phyloP scores from a whole-genome alignment of 2,797 vertebrate genomes.

The Anguilla marmorata region DNA sequence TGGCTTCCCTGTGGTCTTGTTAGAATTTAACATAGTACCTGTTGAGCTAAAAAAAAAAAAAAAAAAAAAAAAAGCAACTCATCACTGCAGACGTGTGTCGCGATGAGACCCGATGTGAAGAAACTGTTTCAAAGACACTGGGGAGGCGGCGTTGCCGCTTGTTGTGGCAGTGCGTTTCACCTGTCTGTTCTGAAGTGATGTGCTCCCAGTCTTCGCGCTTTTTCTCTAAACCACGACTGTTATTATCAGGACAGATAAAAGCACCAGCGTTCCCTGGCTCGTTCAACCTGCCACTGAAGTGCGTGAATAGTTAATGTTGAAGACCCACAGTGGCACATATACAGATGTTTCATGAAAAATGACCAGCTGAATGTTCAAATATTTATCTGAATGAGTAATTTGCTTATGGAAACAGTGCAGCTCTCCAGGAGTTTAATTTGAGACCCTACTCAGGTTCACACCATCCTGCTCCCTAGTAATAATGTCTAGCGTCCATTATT shows the following conservation, averaged over 20 bases:
- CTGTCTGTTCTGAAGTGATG: not conserved
- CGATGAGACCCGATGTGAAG: not conserved
- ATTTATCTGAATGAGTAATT: slow-evolving; percentile 10
- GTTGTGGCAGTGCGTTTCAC: not conserved
- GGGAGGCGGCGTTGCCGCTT: not conserved
- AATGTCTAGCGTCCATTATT: not conserved
- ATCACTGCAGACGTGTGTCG: not conserved
- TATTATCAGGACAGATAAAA: not conserved
- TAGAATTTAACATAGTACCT: not conserved
- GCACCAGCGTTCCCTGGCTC: not conserved
- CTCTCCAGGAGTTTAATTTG: not conserved
- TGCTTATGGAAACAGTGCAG: slow-evolving; percentile 8
- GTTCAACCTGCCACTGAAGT: not conserved
- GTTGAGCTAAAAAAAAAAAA: not conserved
- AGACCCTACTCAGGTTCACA: not conserved
- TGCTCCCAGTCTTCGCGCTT: too few relatives aligned
- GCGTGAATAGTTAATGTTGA: not conserved
- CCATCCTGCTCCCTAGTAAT: not conserved
- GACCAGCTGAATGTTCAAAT: not conserved
- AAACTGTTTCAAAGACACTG: not conserved
- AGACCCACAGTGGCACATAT: not conserved
- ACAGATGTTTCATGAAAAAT: slow-evolving; percentile 6
- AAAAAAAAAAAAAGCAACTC: not conserved
- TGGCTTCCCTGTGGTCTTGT: not conserved
- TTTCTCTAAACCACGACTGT: not conserved